Conservation (phyloP, 2,797 vertebrate species). For the Cuniculus paca region DNA sequence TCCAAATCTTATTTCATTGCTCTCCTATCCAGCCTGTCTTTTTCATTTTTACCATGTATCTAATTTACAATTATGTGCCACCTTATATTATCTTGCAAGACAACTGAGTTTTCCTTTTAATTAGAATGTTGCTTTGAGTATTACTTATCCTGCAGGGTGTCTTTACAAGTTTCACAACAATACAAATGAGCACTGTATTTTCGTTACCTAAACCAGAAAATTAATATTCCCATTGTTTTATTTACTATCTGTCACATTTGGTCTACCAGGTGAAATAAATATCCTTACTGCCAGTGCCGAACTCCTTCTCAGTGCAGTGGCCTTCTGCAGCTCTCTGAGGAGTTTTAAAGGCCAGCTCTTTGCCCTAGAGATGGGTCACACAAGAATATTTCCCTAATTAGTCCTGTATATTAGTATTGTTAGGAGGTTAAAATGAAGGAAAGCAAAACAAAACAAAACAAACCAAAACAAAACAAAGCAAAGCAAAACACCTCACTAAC, state of each 20-base stretch:
- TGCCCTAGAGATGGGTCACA: slow-evolving; percentile 86
- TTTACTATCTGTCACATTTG: slow-evolving; percentile 77
- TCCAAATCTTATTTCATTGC: slow-evolving; percentile 83
- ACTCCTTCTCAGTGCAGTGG: slow-evolving; percentile 66
- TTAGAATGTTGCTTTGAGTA: slow-evolving; percentile 79
- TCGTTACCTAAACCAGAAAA: slow-evolving; percentile 79
- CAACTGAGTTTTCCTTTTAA: slow-evolving; percentile 82
- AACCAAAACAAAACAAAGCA: background rate
- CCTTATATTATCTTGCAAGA: slow-evolving; percentile 76
- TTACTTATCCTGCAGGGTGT: slow-evolving; percentile 80
- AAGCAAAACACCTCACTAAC: background rate
- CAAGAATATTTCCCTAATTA: slow-evolving; percentile 87
- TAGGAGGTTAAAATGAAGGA: slow-evolving; percentile 84
- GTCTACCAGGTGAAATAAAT: slow-evolving; percentile 81
- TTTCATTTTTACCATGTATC: slow-evolving; percentile 79
- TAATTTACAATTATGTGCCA: slow-evolving; percentile 77
- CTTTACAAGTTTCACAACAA: slow-evolving; percentile 85
- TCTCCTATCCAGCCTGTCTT: slow-evolving; percentile 68
- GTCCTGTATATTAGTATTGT: slow-evolving; percentile 88
- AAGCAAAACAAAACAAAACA: background rate
- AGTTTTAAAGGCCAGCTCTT: slow-evolving; percentile 83
- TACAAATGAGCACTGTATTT: slow-evolving; percentile 83
- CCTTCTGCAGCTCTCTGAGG: slow-evolving; percentile 84
- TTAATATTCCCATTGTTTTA: slow-evolving; percentile 76
- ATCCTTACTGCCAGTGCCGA: slow-evolving; percentile 51